Base-by-base conservation (phyloP, 2,888 invertebrate genomes). In the Cistogaster globosa region DNA sequence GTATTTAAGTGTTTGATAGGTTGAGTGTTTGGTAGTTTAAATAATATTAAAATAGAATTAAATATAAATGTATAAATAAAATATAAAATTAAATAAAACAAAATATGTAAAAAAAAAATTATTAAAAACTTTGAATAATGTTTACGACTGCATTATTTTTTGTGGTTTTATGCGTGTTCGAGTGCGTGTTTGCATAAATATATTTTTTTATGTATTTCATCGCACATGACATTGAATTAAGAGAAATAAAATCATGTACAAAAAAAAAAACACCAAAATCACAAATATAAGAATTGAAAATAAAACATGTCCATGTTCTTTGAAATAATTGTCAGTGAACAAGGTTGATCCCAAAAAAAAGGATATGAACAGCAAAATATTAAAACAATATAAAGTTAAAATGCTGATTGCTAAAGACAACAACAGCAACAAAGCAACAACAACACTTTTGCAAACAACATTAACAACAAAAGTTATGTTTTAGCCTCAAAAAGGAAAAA, bases 341-440 rank as follows among this genome's bases (percentile, higher is more conserved):
- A 77, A 83, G 77, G 83, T 74, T 83, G 76, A 55, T 45, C 72
- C 62, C 63, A 78, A 60, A 68, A 58, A 67, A 65, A 62, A 74
- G 78, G 57, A 72, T 51, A 71, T 71, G 69, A 62, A 60, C 71
- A 68, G 20, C 36, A 58, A 65, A 65, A 68, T 42, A 74, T 45
- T 36, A 63, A 71, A 77, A 72, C 71, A 65, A 77, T 65, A 53
- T 57, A n/a, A 45, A 75, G 32, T 20, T 38, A 76, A 38, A 76
- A 68, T 69, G 63, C 14, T 72, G 38, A 67, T 51, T 58, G 58
- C 58, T 67, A 75, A 55, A 51, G 14, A 63, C 20, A 55, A 42
- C 80, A 74, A 26, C 58, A 38, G 65, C 36, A 42, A 80, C n/a
- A 53, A 60, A 0, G 32, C 32, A 32, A 32, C 58, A 38, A 60